Evolutionary conservation across 2,113 vertebrate genomes (phyloP), one percentile per base, ranked within the genome.

Genomic region (Calyptomena viridis): DNA sequence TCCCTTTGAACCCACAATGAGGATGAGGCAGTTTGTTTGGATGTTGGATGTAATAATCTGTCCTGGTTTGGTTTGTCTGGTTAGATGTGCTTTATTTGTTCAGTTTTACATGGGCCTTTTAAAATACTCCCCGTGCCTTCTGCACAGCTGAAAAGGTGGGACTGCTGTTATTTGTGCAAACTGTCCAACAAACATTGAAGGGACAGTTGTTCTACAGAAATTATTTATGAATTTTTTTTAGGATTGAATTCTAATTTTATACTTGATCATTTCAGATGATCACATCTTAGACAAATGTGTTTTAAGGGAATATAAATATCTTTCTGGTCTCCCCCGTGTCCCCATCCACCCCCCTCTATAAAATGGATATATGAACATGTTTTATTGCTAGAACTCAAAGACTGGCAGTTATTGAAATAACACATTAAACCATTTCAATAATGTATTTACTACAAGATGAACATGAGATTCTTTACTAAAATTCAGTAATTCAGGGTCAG

Each of bases 21-120:
- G 96, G 80, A 98, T 94, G 96, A 97, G 98, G 50, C 96, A 99
- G 31, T 98, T 99, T 86, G 95, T 99, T 89, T 99, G 98, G 98
- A 98, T 99, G 98, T 88, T 99, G 69, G 98, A 98, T 37, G 99
- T 99, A 97, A 96, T 31, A 49, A 23, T 83, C 23, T 56, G 3
- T 9, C 24, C 27, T n/a, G 31, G 6, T 2, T 42, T 25, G 23
- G 24, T 84, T 53, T 77, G 7, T 89, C 27, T 87, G 37, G 58
- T 85, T 66, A 19, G 49, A 23, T 67, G 17, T 4, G 16, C 17
- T 81, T 39, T 74, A 21, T 87, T 94, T 85, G 13, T 83, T 80
- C 22, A 39, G 18, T 76, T 73, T 73, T 33, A 13, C 63, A 25
- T 46, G 25, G 71, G 16, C 31, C 22, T 88, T 91, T 91, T 14